These are phyloP conservation scores for Epistrophella euchroma DNA, from an alignment of 2,888 invertebrate genomes.

Conservation along the genomic window DNA sequence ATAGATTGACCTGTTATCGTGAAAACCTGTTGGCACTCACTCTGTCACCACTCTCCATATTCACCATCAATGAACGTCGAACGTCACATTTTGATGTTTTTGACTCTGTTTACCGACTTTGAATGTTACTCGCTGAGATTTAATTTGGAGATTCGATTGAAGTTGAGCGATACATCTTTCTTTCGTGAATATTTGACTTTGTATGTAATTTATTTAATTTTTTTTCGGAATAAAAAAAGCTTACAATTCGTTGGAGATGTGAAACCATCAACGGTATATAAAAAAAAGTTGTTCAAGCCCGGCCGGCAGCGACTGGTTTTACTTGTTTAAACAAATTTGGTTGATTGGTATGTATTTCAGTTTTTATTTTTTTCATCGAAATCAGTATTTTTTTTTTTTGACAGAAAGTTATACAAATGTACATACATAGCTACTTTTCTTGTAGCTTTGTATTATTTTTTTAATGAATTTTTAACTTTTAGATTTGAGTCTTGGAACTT, in stretches of 20 bases:
- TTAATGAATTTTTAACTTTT: background rate
- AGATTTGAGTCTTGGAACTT: background rate
- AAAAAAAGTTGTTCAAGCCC: conserved; percentile 49
- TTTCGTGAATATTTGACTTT: conserved; percentile 8
- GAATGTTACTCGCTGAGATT: conserved; percentile 30
- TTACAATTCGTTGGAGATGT: conserved; percentile 23
- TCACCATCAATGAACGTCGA: conserved; percentile 37
- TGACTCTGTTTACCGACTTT: conserved; percentile 44
- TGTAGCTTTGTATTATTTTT: background rate
- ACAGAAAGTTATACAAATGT: conserved; percentile 9
- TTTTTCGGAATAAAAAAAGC: background rate
- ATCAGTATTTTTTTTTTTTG: conserved; percentile 32
- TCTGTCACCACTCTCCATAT: conserved; percentile 30
- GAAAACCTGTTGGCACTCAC: conserved; percentile 51
- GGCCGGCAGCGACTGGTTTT: conserved; percentile 62
- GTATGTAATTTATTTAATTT: conserved; percentile 1
- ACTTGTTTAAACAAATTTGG: conserved; percentile 65
- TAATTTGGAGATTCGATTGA: conserved; percentile 47
- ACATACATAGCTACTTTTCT: background rate
- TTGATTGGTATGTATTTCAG: conserved; percentile 55
- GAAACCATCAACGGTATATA: background rate
- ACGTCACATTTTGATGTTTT: conserved; percentile 37
- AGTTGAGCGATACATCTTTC: background rate
- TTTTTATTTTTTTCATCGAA: conserved; percentile 35
- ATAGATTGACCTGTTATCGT: conserved; percentile 34